Percentiles rank a stretch among this genome's conserved stretches.
These are phyloP conservation scores for Lasioglossum vierecki DNA, from an alignment of 2,888 invertebrate species.

Conservation along the genomic window DNA sequence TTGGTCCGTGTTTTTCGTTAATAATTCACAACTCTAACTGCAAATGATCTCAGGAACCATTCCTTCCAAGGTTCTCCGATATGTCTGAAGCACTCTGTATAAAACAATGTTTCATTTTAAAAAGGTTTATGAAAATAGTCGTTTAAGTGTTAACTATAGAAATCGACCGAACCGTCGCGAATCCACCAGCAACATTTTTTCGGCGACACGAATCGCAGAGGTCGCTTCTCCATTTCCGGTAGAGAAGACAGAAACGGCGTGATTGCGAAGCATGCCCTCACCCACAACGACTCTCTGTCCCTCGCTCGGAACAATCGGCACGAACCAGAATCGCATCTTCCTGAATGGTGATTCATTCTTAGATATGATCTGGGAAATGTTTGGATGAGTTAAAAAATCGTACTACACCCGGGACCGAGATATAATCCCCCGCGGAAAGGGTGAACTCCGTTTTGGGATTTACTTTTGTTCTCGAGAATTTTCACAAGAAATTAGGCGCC, in stretches of 20 bases:
- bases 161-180: constrained; percentile 32
- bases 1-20: no score
- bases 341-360: constrained; percentile 24
- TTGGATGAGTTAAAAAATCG: constrained; percentile 2
- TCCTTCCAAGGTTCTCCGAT: no score
- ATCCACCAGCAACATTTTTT: constrained; percentile 6
- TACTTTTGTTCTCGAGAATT: neutral
- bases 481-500: neutral
- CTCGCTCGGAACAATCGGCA: constrained; percentile 10
- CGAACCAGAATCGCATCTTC: constrained; percentile 24
- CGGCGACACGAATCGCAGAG: constrained; percentile 33
- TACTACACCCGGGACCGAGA: neutral
- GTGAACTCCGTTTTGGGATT: neutral
- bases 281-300: neutral
- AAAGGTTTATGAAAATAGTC: neutral
- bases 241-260: constrained; percentile 26
- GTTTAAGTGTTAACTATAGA: constrained; percentile 29
- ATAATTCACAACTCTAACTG: no score
- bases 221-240: constrained; percentile 39
- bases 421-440: constrained; percentile 7
- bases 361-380: constrained; percentile 9
- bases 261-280: constrained; percentile 7
- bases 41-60: no score
- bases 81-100: no score
- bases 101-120: neutral